Evolutionary conservation across 1,140 invertebrate genomes (phyloP), one percentile per base, ranked within the genome.

Genomic region (Musca domestica): DNA sequence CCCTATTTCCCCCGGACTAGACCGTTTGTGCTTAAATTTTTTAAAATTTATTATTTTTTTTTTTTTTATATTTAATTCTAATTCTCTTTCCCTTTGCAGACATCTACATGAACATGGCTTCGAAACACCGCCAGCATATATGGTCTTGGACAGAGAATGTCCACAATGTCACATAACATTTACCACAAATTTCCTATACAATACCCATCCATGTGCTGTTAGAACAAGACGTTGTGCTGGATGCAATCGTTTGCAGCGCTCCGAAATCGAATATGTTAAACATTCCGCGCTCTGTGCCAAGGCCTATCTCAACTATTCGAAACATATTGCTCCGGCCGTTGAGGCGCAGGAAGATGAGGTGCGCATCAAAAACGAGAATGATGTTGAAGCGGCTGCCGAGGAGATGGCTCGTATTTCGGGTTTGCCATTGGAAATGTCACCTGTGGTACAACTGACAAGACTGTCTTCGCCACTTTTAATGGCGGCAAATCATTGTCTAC

Each of bases 131-230:
- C 64, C 74, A 6, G 69, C 72, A 22, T 34, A 72, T 15, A 68
- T 71, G 22, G 74, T 80, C 1, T 71, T 78, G 1, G 78, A 80
- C 54, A 74, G 78, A 3, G 71, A 75, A 66, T 81, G 79, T 20
- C 76, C 76, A 9, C 47, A 75, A 30, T 81, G 79, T 71, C 74
- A 73, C 22, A 72, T 73, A 51, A 76, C 75, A 0, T 81, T 75
- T 65, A 17, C 74, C 48, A 81, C 79, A 6, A 78, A 80, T 51
- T 81, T 66, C 64, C 74, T 81, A 7, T 81, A 75, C 51, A 78
- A 81, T 58, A 78, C 72, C 25, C 79, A 81, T 71, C 68, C 68
- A n/a, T 81, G 79, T 73, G 75, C 79, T 25, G 71, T 77, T 14
- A 72, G 69, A 14, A 74, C 75, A 12, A 74, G 72, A 52, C 71